These are phyloP conservation scores for Neomorphus geoffroyi DNA, from an alignment of 2,797 vertebrate species.

Conservation along the genomic window DNA sequence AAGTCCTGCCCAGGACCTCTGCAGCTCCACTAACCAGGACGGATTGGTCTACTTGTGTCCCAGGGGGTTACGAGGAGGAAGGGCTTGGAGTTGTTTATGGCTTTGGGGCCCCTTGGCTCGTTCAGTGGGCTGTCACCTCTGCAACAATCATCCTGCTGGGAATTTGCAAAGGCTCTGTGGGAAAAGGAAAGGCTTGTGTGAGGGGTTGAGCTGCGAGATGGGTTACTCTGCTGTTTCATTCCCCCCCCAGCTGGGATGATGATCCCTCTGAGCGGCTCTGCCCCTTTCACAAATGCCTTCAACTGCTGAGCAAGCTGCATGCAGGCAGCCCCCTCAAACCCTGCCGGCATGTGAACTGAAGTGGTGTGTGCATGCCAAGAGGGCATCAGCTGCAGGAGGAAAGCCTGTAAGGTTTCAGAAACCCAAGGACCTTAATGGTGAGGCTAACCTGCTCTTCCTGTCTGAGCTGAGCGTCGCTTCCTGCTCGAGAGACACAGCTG, in stretches of 20 bases:
- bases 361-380: background rate
- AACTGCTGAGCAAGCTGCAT: background rate
- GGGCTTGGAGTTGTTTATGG: background rate
- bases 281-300: background rate
- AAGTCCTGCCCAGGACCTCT: background rate
- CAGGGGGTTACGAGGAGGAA: background rate
- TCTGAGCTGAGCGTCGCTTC: background rate
- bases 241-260: background rate
- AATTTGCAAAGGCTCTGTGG: background rate
- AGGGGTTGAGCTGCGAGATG: background rate
- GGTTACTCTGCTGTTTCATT: background rate
- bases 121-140: background rate
- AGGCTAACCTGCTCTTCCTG: background rate
- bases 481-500: background rate
- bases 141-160: background rate
- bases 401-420: background rate
- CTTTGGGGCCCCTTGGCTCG: background rate
- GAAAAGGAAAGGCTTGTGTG: background rate
- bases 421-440: background rate
- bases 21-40: background rate
- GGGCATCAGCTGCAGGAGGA: background rate
- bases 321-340: background rate
- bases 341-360: background rate
- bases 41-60: background rate
- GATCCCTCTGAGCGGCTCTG: background rate